phyloP scores from a whole-genome alignment of 2,113 vertebrate species.

The Myotis brandtii region DNA sequence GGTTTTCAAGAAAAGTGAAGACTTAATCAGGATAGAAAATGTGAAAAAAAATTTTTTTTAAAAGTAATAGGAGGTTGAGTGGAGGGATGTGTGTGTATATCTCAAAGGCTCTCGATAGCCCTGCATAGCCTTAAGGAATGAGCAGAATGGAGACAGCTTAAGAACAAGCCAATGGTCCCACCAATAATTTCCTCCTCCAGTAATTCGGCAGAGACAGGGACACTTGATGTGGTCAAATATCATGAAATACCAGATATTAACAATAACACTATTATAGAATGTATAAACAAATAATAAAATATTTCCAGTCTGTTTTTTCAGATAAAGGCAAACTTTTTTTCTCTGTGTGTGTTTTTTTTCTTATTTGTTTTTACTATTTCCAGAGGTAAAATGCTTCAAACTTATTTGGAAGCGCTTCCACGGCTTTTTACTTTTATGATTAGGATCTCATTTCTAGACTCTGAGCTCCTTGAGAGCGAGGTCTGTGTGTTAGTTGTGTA shows the following conservation, averaged over 20 bases:
- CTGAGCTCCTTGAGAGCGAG: not conserved
- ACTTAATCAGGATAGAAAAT: not conserved
- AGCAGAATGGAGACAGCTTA: not conserved
- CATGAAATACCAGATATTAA: not conserved
- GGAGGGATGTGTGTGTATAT: not conserved
- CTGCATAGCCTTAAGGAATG: not conserved
- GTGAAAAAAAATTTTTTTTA: not conserved
- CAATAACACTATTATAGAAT: not conserved
- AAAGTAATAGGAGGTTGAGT: not conserved
- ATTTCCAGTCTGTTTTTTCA: not conserved
- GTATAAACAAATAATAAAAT: not conserved
- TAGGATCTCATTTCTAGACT: not conserved
- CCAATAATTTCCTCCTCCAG: not conserved
- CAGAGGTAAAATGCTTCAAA: not conserved
- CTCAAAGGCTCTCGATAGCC: not conserved
- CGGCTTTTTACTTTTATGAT: not conserved
- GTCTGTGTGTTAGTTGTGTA: not conserved
- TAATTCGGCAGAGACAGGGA: not conserved
- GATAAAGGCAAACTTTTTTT: not conserved
- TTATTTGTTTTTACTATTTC: not conserved
- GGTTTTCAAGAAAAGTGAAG: not conserved
- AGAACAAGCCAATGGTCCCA: not conserved
- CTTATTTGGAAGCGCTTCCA: not conserved
- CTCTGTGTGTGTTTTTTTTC: accelerated
- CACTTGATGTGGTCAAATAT: not conserved